These are phyloP conservation scores for Drosophila sturtevanti DNA, from an alignment of 1,140 invertebrate genomes.

Conservation along the genomic window DNA sequence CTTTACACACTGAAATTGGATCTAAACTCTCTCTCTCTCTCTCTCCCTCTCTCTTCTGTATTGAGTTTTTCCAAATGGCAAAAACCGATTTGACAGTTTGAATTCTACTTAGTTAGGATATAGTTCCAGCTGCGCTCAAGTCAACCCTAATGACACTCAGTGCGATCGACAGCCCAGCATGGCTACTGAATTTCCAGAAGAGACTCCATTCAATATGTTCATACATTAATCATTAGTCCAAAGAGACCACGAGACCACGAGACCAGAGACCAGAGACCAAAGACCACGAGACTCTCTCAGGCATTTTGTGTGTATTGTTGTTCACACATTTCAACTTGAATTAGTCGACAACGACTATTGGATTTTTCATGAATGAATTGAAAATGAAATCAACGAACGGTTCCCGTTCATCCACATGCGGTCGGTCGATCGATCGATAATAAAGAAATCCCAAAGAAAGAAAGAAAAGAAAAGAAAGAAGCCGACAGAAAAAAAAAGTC, in stretches of 20 bases:
- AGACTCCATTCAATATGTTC: conserved; percentile 52
- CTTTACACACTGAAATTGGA: conserved; percentile 14
- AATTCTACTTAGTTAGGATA: conserved; percentile 39
- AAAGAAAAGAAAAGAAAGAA: conserved; percentile 22
- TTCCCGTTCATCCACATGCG: conserved; percentile 60
- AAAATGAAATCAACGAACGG: conserved; percentile 47
- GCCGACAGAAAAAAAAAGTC: conserved; percentile 49
- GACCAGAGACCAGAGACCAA: conserved; percentile 10
- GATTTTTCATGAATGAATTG: conserved; percentile 70
- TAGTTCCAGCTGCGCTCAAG: conserved; percentile 66
- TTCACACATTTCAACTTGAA: conserved; percentile 78
- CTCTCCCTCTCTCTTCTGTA: conserved; percentile 6
- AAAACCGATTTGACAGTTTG: conserved; percentile 55
- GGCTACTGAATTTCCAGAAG: conserved; percentile 63
- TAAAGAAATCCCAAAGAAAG: conserved; percentile 60
- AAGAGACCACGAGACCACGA: neutral
- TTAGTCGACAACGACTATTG: conserved; percentile 49
- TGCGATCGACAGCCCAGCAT: conserved; percentile 65
- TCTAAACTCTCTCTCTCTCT: neutral
- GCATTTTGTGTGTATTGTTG: conserved; percentile 47
- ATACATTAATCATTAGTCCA: conserved; percentile 76
- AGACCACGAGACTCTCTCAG: conserved; percentile 13
- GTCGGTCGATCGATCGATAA: conserved; percentile 59
- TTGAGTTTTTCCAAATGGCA: conserved; percentile 62
- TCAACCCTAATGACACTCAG: conserved; percentile 76